phyloP scores from a whole-genome alignment of 2,888 invertebrate species.

The Yponomeuta evonymella region DNA sequence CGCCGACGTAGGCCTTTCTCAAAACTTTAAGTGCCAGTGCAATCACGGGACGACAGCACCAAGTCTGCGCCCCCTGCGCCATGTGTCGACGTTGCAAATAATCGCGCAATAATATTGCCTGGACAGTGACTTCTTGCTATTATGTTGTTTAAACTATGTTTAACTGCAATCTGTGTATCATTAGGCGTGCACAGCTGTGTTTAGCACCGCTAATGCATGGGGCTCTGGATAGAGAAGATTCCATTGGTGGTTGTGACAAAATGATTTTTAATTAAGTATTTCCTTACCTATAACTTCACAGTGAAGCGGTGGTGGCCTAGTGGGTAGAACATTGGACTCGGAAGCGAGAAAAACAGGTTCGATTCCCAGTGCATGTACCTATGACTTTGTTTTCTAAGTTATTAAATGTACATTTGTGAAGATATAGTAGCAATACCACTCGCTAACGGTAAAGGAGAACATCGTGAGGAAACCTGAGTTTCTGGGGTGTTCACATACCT shows the following conservation, averaged over 20 bases:
- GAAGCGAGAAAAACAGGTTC: no score
- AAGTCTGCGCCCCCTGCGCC: slow-evolving; percentile 10
- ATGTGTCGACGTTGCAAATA: slow-evolving; percentile 26
- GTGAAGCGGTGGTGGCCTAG: no score
- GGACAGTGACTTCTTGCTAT: slow-evolving; percentile 6
- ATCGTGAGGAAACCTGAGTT: no score
- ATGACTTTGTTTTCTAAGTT: no score
- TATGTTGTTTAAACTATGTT: slow-evolving; percentile 4
- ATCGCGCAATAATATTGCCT: slow-evolving; percentile 35
- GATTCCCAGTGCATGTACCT: no score
- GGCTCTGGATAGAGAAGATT: background rate
- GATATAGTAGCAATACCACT: no score
- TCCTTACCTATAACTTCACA: background rate
- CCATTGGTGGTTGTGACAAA: background rate
- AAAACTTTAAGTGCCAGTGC: background rate
- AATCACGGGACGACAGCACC: background rate
- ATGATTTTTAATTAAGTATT: background rate
- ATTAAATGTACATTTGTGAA: no score
- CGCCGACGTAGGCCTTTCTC: no score
- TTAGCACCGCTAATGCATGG: background rate
- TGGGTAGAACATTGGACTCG: no score
- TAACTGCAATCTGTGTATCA: background rate
- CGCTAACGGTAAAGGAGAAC: no score
- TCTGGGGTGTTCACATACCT: no score
- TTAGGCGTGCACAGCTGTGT: background rate